phyloP scores from a whole-genome alignment of 2,797 vertebrate genomes.

The Squalus acanthias region DNA sequence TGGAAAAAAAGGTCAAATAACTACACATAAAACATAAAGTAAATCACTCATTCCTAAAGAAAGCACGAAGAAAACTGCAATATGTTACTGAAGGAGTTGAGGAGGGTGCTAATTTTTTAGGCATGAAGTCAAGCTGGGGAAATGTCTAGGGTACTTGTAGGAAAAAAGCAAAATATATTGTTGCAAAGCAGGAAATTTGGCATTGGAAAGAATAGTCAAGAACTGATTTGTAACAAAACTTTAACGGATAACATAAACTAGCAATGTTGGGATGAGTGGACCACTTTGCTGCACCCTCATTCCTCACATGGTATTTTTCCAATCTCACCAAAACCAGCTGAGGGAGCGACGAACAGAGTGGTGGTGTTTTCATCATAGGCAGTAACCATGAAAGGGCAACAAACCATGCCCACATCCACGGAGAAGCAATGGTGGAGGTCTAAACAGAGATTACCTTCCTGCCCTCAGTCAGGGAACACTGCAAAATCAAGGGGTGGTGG shows the following conservation, averaged over 20 bases:
- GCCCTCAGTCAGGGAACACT: background rate
- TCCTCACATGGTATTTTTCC: background rate
- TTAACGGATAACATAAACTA: no score
- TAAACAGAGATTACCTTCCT: background rate
- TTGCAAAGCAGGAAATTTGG: background rate
- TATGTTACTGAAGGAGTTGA: background rate
- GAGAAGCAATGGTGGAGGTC: background rate
- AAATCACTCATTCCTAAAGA: background rate
- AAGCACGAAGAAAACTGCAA: background rate
- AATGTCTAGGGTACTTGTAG: background rate
- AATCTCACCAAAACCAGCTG: background rate
- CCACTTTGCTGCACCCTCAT: no score
- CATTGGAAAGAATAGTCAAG: no score
- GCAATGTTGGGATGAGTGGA: no score
- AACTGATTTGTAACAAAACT: no score
- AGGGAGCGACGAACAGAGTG: background rate
- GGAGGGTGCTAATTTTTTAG: background rate
- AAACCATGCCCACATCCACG: background rate
- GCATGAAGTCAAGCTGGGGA: background rate
- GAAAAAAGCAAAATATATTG: background rate
- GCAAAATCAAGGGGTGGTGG: background rate
- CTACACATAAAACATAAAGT: background rate
- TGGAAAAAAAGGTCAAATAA: background rate
- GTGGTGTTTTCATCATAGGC: background rate
- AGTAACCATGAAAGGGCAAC: background rate